These are phyloP conservation scores for Conus ventricosus DNA, from an alignment of 1,140 invertebrate species.

Conservation along the genomic window DNA sequence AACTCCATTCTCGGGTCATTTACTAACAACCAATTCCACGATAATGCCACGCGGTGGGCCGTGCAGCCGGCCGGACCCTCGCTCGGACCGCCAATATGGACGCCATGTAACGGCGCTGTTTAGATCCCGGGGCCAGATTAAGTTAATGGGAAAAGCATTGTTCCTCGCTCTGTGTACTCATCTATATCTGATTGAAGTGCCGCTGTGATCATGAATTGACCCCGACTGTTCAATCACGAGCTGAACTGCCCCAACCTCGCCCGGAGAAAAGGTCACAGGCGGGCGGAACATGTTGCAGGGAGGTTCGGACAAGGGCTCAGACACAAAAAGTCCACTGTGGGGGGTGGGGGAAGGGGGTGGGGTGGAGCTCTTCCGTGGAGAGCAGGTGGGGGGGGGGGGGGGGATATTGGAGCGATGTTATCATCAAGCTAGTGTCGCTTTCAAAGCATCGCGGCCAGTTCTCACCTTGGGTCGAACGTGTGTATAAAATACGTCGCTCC, in stretches of 20 bases:
- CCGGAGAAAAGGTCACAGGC: neutral
- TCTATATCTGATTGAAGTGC: neutral
- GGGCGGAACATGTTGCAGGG: neutral
- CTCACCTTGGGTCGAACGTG: neutral
- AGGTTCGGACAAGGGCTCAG: neutral
- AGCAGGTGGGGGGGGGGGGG: neutral
- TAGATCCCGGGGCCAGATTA: neutral
- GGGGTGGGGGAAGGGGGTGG: neutral
- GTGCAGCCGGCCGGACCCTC: neutral
- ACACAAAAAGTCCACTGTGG: neutral
- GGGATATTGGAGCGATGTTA: neutral
- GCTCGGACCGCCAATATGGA: neutral
- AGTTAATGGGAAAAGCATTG: constrained; percentile 2
- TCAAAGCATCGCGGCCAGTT: neutral
- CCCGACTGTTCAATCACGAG: neutral
- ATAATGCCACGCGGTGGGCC: neutral
- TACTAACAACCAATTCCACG: neutral
- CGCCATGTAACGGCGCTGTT: neutral
- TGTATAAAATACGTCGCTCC: neutral
- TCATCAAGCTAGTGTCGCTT: neutral
- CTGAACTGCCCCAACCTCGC: neutral
- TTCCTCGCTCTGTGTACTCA: neutral
- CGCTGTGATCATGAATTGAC: neutral
- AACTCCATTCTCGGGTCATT: neutral
- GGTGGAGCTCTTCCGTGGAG: neutral